These are phyloP conservation scores for Lepilemur septentrionalis DNA, from an alignment of 2,797 vertebrate genomes.

Conservation along the genomic window DNA sequence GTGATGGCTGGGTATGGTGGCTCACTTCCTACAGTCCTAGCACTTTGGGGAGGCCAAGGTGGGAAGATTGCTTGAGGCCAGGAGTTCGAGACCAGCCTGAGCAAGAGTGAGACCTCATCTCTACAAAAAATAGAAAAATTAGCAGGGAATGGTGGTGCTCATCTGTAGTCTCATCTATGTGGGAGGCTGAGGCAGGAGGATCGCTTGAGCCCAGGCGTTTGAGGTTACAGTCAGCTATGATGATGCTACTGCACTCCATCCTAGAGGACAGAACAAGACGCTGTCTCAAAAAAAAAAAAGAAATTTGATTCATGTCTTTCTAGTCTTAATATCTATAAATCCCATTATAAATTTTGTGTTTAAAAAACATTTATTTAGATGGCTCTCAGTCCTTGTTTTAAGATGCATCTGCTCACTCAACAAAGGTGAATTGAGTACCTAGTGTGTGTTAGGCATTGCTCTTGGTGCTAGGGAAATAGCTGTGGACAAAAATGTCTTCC, in stretches of 20 bases:
- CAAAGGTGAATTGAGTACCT: conserved; percentile 10
- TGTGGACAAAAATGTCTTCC: not conserved
- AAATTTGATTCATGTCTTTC: not conserved
- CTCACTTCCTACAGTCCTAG: not conserved
- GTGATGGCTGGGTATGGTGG: not conserved
- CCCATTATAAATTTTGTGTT: not conserved
- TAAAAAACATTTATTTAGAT: not conserved
- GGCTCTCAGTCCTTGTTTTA: not conserved
- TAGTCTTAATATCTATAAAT: not conserved
- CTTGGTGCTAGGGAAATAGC: not conserved
- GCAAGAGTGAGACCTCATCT: not conserved
- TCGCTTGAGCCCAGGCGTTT: not conserved
- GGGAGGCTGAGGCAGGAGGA: not conserved
- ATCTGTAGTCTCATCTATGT: not conserved
- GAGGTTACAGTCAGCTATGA: not conserved
- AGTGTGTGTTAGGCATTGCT: not conserved
- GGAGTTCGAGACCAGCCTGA: not conserved
- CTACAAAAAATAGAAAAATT: not conserved
- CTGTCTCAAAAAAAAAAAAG: not conserved
- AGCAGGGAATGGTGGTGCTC: not conserved
- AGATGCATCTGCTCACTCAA: conserved; percentile 21
- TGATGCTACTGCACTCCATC: not conserved
- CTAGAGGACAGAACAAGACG: not conserved
- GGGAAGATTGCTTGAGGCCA: not conserved
- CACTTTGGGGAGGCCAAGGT: not conserved